Percentiles rank a stretch among this genome's conserved stretches.
Evolutionary conservation across 1,140 invertebrate genomes (phyloP).

Genomic region (Aphelinus atriplicis): DNA sequence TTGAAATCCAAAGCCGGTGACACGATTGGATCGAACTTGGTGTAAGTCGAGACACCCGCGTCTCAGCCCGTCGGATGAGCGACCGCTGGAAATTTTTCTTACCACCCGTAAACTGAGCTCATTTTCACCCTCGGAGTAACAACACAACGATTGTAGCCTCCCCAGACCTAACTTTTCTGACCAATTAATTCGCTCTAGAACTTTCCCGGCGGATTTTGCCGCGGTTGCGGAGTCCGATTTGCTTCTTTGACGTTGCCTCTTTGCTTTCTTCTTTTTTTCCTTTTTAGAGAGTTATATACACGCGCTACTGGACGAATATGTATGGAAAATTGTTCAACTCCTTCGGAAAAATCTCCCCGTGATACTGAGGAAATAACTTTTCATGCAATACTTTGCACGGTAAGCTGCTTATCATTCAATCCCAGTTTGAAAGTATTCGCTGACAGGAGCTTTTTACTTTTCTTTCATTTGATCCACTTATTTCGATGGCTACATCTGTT

Average conservation of each 20-base stretch:
- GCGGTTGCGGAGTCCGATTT: too few relatives aligned
- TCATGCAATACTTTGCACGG: background rate
- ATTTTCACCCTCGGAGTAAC: background rate
- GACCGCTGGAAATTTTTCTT: conserved; percentile 3
- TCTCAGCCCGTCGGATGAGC: background rate
- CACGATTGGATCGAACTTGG: conserved; percentile 9
- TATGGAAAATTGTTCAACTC: background rate
- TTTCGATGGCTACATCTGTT: too few relatives aligned
- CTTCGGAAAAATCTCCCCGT: background rate
- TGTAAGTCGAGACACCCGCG: conserved; percentile 7
- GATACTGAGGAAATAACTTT: conserved; percentile 1
- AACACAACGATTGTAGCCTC: background rate
- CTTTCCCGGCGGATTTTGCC: background rate
- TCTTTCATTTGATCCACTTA: background rate
- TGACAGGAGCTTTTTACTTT: background rate
- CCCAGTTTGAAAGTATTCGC: background rate
- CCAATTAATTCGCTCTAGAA: conserved; percentile 6
- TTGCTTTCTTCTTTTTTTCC: background rate
- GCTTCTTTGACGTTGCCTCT: too few relatives aligned
- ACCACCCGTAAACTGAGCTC: background rate
- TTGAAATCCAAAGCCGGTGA: conserved; percentile 23
- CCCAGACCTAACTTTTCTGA: background rate
- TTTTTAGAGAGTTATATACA: background rate
- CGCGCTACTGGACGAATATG: background rate
- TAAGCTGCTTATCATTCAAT: background rate